These are phyloP conservation scores for Pachypeltis micranthus DNA, from an alignment of 1,140 invertebrate species.

Conservation along the genomic window DNA sequence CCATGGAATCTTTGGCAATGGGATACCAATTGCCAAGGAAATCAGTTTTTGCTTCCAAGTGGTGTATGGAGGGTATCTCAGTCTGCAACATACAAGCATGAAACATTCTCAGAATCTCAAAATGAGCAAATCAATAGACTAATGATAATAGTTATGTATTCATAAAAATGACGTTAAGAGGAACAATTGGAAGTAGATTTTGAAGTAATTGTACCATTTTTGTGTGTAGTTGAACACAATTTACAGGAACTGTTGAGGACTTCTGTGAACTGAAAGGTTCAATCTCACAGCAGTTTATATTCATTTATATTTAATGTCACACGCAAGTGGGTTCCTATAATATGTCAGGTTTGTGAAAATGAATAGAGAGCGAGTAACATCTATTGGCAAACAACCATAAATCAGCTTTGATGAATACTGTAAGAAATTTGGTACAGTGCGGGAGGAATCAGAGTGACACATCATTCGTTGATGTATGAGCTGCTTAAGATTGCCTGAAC, in stretches of 20 bases:
- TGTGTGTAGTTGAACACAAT: not conserved
- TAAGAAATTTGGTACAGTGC: too few species aligned
- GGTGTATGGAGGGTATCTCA: conserved; percentile 75
- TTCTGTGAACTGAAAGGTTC: too few species aligned
- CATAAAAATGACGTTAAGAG: not conserved
- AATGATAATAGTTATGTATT: not conserved
- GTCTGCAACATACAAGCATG: conserved; percentile 38
- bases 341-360: too few species aligned
- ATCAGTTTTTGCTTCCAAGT: conserved; percentile 59
- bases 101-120: not conserved
- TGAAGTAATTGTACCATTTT: not conserved
- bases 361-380: too few species aligned
- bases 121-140: not conserved
- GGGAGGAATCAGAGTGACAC: too few species aligned
- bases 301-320: too few species aligned
- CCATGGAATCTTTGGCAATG: not conserved
- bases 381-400: too few species aligned
- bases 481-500: too few species aligned
- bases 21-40: conserved; percentile 25
- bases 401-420: too few species aligned
- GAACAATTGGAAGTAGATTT: not conserved
- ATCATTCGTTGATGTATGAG: too few species aligned
- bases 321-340: too few species aligned
- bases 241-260: not conserved
- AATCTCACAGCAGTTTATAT: too few species aligned